Conservation (phyloP, 30 jellyfish, hydroid and myxozoan species). For the Chironex yamaguchii region DNA sequence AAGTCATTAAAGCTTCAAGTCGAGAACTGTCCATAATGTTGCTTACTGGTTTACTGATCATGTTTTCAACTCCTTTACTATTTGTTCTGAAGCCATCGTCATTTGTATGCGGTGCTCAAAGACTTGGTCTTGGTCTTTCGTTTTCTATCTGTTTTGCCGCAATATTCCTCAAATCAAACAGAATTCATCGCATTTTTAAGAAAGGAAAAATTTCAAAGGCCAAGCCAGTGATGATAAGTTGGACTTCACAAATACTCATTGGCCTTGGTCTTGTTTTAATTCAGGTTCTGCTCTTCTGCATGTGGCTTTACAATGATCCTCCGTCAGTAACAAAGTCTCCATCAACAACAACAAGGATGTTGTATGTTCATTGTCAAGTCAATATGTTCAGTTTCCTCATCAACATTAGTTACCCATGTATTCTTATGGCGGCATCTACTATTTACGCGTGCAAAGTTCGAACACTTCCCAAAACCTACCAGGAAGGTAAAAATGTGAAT, state of each 20-base stretch:
- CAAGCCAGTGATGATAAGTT: conserved; percentile 19
- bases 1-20: conserved; percentile 36
- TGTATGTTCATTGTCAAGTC: conserved; percentile 33
- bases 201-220: conserved; percentile 22
- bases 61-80: conserved; percentile 20
- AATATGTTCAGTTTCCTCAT: conserved; percentile 5
- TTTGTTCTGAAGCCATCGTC: conserved; percentile 22
- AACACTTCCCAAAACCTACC: conserved; percentile 6
- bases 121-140: conserved; percentile 21
- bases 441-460: conserved; percentile 25
- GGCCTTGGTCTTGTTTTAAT: conserved; percentile 48
- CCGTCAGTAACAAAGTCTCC: conserved; percentile 2
- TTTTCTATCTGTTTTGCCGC: conserved; percentile 47
- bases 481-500: conserved; percentile 63
- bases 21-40: conserved; percentile 60
- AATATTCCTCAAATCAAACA: conserved; percentile 37
- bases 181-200: conserved; percentile 17
- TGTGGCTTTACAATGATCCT: conserved; percentile 52
- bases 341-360: conserved; percentile 13
- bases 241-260: conserved; percentile 34
- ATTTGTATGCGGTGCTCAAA: conserved; percentile 46
- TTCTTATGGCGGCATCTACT: conserved; percentile 17
- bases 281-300: conserved; percentile 33
- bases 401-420: conserved; percentile 25
- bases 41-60: conserved; percentile 21